These are phyloP conservation scores for Styela plicata DNA, from an alignment of 23 tunicate species.

Conservation along the genomic window DNA sequence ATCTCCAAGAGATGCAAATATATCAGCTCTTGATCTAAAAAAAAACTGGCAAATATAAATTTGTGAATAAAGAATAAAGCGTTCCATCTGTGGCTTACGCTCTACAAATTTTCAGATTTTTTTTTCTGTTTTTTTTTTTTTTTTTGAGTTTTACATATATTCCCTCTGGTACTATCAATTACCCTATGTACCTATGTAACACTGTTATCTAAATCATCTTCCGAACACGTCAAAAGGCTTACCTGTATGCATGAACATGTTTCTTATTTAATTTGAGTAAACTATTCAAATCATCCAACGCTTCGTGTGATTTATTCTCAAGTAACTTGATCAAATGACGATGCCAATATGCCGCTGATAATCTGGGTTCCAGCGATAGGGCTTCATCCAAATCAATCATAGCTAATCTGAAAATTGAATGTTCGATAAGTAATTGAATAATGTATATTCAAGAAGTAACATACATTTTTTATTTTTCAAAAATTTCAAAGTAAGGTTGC, in stretches of 20 bases:
- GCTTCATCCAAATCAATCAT: slow-evolving; percentile 58
- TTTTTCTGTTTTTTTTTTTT: too few relatives aligned
- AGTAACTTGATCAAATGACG: slow-evolving; percentile 74
- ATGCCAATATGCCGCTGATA: slow-evolving; percentile 85
- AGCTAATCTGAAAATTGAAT: slow-evolving; percentile 42
- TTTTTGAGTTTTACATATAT: too few relatives aligned
- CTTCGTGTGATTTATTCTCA: slow-evolving; percentile 58
- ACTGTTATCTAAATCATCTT: too few relatives aligned
- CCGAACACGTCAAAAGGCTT: too few relatives aligned
- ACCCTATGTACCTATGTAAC: too few relatives aligned
- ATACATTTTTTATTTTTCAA: neutral
- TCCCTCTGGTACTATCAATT: too few relatives aligned
- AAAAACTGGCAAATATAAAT: neutral
- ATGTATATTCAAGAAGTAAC: neutral
- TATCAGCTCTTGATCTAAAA: slow-evolving; percentile 77
- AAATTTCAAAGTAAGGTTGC: neutral
- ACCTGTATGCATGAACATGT: slow-evolving; percentile 84
- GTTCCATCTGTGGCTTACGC: too few relatives aligned
- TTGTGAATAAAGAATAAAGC: too few relatives aligned
- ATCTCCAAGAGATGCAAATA: slow-evolving; percentile 80
- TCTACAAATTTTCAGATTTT: too few relatives aligned
- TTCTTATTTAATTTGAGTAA: slow-evolving; percentile 48
- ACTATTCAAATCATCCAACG: slow-evolving; percentile 81
- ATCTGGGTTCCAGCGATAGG: slow-evolving; percentile 48
- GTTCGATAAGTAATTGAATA: neutral